Evolutionary conservation across 1,140 invertebrate genomes (phyloP).

Genomic region (Brachionus plicatilis): DNA sequence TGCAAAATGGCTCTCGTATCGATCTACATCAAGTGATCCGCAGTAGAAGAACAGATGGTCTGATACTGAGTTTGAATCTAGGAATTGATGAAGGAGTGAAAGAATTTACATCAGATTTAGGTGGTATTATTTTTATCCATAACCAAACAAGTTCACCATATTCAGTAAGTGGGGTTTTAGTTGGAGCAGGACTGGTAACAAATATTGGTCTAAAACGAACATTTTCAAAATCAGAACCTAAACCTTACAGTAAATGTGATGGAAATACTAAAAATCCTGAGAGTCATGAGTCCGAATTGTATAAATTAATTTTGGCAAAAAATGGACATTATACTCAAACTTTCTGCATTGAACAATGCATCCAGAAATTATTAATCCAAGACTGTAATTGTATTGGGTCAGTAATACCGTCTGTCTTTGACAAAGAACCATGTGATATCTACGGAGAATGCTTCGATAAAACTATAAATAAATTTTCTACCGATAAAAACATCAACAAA

Average conservation of each 20-base stretch:
- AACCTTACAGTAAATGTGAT: conserved; percentile 19
- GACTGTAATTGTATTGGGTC: not conserved
- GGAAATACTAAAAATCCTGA: not conserved
- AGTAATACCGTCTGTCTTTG: not conserved
- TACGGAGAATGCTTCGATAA: not conserved
- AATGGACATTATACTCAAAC: not conserved
- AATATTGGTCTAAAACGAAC: not conserved
- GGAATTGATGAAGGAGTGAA: not conserved
- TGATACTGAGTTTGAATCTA: not conserved
- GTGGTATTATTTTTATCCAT: not conserved
- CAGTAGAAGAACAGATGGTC: not conserved
- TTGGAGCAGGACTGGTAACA: not conserved
- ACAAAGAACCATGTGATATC: not conserved
- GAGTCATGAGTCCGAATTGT: not conserved
- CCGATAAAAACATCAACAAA: not conserved
- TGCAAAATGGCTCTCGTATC: not conserved
- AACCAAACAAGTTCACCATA: not conserved
- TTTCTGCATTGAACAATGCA: not conserved
- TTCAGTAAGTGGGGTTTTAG: not conserved
- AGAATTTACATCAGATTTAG: not conserved
- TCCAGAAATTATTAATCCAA: not conserved
- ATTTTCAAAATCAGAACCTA: not conserved
- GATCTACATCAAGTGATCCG: not conserved
- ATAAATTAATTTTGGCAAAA: not conserved
- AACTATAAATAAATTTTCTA: not conserved